Percentiles rank a stretch among this genome's conserved stretches.
Evolutionary conservation across 2,797 vertebrate species (phyloP).

Genomic region (Tachyglossus aculeatus): DNA sequence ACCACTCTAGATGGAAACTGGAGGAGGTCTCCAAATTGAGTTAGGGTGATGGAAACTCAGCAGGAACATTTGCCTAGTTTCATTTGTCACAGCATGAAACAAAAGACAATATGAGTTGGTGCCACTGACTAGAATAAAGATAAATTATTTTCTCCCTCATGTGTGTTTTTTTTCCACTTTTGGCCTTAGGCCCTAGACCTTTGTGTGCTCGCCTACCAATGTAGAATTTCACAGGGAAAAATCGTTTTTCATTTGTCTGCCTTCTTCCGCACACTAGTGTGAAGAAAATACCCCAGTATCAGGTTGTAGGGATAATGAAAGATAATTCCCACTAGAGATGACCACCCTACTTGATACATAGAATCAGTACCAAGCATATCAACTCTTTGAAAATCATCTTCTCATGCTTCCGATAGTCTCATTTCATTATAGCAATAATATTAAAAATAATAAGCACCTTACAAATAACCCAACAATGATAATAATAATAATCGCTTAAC

Average conservation of each 20-base stretch:
- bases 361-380: too few relatives aligned
- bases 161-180: background rate
- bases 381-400: too few relatives aligned
- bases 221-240: background rate
- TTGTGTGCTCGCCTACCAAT: background rate
- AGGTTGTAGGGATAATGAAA: too few relatives aligned
- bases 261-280: too few relatives aligned
- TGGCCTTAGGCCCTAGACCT: fast-evolving
- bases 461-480: too few relatives aligned
- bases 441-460: too few relatives aligned
- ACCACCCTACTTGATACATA: too few relatives aligned
- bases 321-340: too few relatives aligned
- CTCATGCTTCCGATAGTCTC: too few relatives aligned
- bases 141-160: background rate
- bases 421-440: too few relatives aligned
- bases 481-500: too few relatives aligned
- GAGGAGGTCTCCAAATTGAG: background rate
- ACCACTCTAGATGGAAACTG: background rate
- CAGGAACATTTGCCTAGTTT: background rate
- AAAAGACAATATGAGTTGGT: fast-evolving
- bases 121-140: background rate
- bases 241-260: background rate
- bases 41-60: background rate
- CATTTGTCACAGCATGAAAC: background rate
- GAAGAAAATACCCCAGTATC: too few relatives aligned